A percentile compares a stretch with the other conserved stretches of the same genome.
phyloP scores from a whole-genome alignment of 2,888 invertebrate genomes.

The Hemistola chrysoprasaria region DNA sequence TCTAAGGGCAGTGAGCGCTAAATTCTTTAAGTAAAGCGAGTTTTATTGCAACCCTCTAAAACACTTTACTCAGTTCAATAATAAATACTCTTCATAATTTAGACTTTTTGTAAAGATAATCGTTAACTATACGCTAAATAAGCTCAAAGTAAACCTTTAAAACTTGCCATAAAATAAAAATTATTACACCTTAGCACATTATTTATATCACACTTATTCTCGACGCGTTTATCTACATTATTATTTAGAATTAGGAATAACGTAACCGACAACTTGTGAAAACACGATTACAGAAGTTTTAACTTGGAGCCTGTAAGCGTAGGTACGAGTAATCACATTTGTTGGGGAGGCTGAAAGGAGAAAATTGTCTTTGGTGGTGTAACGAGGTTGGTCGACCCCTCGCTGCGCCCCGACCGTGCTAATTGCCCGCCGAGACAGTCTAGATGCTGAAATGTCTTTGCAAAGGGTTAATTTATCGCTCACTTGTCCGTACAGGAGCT shows the following conservation, averaged over 20 bases:
- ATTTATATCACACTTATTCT: constrained; percentile 20
- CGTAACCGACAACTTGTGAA: constrained; percentile 68
- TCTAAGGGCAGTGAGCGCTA: constrained; percentile 21
- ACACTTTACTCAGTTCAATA: neutral
- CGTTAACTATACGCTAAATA: too few species aligned
- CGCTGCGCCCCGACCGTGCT: constrained; percentile 36
- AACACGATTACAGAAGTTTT: constrained; percentile 76
- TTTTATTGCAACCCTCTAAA: constrained; percentile 18
- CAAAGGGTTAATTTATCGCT: constrained; percentile 14
- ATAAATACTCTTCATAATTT: too few species aligned
- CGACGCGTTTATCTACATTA: constrained; percentile 36
- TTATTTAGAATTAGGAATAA: constrained; percentile 67
- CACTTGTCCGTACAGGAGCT: constrained; percentile 9
- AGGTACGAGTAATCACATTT: constrained; percentile 76
- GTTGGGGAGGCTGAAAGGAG: constrained; percentile 59
- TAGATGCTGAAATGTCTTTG: constrained; percentile 25
- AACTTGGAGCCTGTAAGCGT: constrained; percentile 64
- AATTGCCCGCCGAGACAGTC: constrained; percentile 31
- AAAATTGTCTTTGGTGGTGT: constrained; percentile 70
- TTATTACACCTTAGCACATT: too few species aligned
- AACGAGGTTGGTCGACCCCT: constrained; percentile 53
- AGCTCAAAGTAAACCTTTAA: too few species aligned
- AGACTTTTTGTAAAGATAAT: too few species aligned
- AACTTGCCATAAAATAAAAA: too few species aligned
- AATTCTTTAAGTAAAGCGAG: constrained; percentile 20